Evolutionary conservation across 2,888 invertebrate genomes (phyloP).

Genomic region (Nomada flava): DNA sequence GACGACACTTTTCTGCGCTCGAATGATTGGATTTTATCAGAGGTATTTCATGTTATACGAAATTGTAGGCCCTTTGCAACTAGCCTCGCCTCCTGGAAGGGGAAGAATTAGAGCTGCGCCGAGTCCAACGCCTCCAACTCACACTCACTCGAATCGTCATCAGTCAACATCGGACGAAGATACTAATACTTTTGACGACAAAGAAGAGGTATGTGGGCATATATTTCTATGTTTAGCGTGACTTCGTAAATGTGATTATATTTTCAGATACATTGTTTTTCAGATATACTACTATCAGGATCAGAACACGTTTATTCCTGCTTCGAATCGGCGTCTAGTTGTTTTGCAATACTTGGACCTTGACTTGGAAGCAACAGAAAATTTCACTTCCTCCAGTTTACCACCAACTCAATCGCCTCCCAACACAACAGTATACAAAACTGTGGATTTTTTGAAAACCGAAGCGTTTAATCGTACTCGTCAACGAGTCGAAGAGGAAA

Average conservation of each 20-base stretch:
- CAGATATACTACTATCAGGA: constrained; percentile 83
- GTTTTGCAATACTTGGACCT: constrained; percentile 94
- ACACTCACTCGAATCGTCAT: constrained; percentile 75
- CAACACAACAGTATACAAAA: constrained; percentile 91
- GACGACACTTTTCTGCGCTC: neutral
- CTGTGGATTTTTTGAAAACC: constrained; percentile 97
- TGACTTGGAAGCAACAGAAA: constrained; percentile 88
- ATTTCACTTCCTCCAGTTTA: constrained; percentile 80
- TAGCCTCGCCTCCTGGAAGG: constrained; percentile 83
- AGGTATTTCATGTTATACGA: neutral
- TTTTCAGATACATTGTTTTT: constrained; percentile 50
- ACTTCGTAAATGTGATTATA: neutral
- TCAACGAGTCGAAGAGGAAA: constrained; percentile 90
- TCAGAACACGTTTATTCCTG: constrained; percentile 80
- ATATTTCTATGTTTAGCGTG: neutral
- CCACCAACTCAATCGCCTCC: constrained; percentile 83
- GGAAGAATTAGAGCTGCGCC: constrained; percentile 85
- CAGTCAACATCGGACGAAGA: constrained; percentile 84
- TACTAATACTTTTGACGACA: constrained; percentile 82
- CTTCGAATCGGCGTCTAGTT: constrained; percentile 80
- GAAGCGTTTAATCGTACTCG: constrained; percentile 95
- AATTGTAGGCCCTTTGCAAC: constrained; percentile 78
- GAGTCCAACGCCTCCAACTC: constrained; percentile 85
- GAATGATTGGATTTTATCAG: neutral
- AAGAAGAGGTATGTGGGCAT: constrained; percentile 81